Base-by-base conservation (phyloP, 2,888 invertebrate genomes). In the Andrena hattorfiana region DNA sequence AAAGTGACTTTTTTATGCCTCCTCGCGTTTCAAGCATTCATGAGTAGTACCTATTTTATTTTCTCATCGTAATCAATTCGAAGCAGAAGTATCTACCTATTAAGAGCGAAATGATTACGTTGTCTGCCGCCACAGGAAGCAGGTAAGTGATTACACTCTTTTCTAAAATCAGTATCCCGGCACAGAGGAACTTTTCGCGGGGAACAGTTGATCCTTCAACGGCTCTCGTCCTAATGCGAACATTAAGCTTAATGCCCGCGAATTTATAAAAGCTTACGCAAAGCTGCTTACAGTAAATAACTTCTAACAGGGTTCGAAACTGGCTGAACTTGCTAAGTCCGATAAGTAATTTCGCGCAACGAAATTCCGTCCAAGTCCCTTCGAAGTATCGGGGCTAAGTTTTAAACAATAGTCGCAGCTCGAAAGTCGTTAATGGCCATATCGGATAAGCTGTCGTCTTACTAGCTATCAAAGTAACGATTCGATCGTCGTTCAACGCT, bases 271-370 rank as follows among this genome's bases (percentile, higher is more conserved):
- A 81, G 80, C 85, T 78, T 81, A 60, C 49, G 51, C 62, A 74
- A 83, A 85, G 87, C 87, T 86, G 62, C 85, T 83, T 87, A 83
- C 32, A 68, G 74, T 79, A 82, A 86, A 86, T 80, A 87, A 81
- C 86, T 86, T 78, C 67, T 66, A 80, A 69, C 73, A 7, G 66
- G 83, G 71, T 85, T 85, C 69, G 20, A 72, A 35, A 63, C 75
- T 42, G 49, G 35, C 42, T 51, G 64, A 86, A 87, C 87, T 83
- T 77, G 10, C 42, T 32, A 73, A 86, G 77, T 72, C 74, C 76
- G 83, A 81, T 83, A 42, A 42, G 42, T 42, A 85, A 85, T 83
- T 87, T 76, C 63, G 71, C 20, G 72, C 64, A 66, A 70, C 62
- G 74, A 83, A 85, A 80, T 83, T 80, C 69, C 67, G 66, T 54